phyloP scores from a whole-genome alignment of 2,797 vertebrate genomes.

The Aeoliscus strigatus region DNA sequence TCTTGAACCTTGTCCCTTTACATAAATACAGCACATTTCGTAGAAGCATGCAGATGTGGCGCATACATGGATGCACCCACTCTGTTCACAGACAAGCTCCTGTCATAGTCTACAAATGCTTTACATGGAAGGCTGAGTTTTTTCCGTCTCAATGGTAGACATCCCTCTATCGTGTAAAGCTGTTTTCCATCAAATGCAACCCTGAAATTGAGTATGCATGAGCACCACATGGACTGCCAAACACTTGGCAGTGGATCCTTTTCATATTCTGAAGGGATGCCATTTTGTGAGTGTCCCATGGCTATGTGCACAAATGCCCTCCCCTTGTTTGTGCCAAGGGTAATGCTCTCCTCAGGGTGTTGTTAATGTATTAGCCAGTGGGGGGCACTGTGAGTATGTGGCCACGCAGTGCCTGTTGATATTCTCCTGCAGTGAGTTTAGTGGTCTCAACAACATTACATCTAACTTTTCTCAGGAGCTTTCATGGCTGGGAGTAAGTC shows the following conservation, averaged over 20 bases:
- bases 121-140: conserved; percentile 52
- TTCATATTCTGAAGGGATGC: conserved; percentile 56
- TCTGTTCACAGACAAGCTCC: conserved; percentile 25
- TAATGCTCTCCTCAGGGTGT: conserved; percentile 32
- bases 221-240: conserved; percentile 57
- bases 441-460: conserved; percentile 58
- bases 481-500: conserved; percentile 63
- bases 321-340: conserved; percentile 46
- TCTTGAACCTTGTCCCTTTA: too few relatives aligned
- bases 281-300: conserved; percentile 54
- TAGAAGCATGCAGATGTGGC: too few relatives aligned
- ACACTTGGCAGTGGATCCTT: conserved; percentile 59
- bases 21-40: too few relatives aligned
- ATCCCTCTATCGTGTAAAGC: conserved; percentile 64
- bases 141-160: conserved; percentile 56
- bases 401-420: conserved; percentile 53
- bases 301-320: conserved; percentile 49
- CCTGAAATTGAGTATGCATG: conserved; percentile 67
- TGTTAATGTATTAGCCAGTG: conserved; percentile 19
- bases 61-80: conserved; percentile 13
- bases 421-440: conserved; percentile 52
- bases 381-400: conserved; percentile 69
- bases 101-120: conserved; percentile 31
- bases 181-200: conserved; percentile 62
- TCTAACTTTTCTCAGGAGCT: conserved; percentile 70